These are phyloP conservation scores for Aelia acuminata DNA, from an alignment of 2,888 invertebrate species.

Conservation along the genomic window DNA sequence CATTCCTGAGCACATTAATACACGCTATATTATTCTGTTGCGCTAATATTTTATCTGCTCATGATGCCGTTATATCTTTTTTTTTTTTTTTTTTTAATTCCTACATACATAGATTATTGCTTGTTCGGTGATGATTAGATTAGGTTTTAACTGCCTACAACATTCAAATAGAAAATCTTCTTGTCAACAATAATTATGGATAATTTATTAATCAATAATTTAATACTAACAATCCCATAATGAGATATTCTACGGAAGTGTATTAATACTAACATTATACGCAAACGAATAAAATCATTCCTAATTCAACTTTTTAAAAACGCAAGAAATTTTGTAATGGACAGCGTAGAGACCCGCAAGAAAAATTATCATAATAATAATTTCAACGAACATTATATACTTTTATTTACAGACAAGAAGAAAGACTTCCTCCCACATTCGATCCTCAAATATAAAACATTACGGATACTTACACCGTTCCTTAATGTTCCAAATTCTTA, in stretches of 20 bases:
- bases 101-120: neutral
- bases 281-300: too few relatives aligned
- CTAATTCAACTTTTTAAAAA: too few relatives aligned
- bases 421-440: neutral
- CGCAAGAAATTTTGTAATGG: too few relatives aligned
- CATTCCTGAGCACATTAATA: neutral
- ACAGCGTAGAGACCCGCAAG: too few relatives aligned
- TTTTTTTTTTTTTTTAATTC: neutral
- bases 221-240: too few relatives aligned
- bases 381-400: too few relatives aligned
- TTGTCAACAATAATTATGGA: too few relatives aligned
- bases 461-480: neutral
- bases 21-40: neutral
- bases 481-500: neutral
- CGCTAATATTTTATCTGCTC: conserved; percentile 15
- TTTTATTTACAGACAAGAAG: too few relatives aligned
- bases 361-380: too few relatives aligned
- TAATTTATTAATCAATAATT: too few relatives aligned
- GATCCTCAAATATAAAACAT: neutral
- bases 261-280: too few relatives aligned
- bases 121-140: neutral
- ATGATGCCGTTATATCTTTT: neutral
- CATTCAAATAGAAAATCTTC: neutral
- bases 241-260: too few relatives aligned
- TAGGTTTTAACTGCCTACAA: neutral